These are phyloP conservation scores for Actinernus sp. DNA, from an alignment of 92 coral and sea anemone species.

Conservation along the genomic window DNA sequence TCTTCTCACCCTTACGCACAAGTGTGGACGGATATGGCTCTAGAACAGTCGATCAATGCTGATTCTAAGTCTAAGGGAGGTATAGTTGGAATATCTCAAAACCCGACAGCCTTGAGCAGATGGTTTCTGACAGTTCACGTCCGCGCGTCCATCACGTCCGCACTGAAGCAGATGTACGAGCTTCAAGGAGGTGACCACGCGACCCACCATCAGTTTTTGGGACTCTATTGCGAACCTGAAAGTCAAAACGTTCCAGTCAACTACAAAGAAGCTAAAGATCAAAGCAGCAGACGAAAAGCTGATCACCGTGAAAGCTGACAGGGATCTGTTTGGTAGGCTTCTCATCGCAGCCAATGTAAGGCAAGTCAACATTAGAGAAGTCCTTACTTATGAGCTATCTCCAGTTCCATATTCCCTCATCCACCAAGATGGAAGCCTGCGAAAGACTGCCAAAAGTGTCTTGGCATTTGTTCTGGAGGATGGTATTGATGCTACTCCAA, in stretches of 20 bases:
- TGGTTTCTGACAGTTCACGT: slow-evolving; percentile 64
- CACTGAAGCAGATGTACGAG: slow-evolving; percentile 41
- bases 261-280: too few relatives aligned
- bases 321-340: slow-evolving; percentile 30
- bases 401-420: slow-evolving; percentile 38
- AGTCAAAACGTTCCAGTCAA: too few relatives aligned
- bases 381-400: slow-evolving; percentile 35
- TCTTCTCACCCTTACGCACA: slow-evolving; percentile 43
- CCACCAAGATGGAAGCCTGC: slow-evolving; percentile 35
- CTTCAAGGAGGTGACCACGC: not conserved
- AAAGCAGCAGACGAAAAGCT: slow-evolving; percentile 26
- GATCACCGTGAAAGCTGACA: slow-evolving; percentile 29
- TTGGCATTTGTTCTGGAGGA: not conserved
- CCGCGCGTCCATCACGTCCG: slow-evolving; percentile 54
- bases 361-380: slow-evolving; percentile 28
- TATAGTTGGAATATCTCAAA: slow-evolving; percentile 38
- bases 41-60: slow-evolving; percentile 59
- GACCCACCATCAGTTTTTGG: too few relatives aligned
- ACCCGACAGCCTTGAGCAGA: slow-evolving; percentile 50
- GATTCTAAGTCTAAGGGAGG: slow-evolving; percentile 57
- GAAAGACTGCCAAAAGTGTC: slow-evolving; percentile 21
- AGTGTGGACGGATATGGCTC: slow-evolving; percentile 68
- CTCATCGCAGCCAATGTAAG: slow-evolving; percentile 36
- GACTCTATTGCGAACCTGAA: too few relatives aligned
- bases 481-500: not conserved